Base-by-base conservation (phyloP, 2,797 vertebrate genomes). In the Perodicticus potto region DNA sequence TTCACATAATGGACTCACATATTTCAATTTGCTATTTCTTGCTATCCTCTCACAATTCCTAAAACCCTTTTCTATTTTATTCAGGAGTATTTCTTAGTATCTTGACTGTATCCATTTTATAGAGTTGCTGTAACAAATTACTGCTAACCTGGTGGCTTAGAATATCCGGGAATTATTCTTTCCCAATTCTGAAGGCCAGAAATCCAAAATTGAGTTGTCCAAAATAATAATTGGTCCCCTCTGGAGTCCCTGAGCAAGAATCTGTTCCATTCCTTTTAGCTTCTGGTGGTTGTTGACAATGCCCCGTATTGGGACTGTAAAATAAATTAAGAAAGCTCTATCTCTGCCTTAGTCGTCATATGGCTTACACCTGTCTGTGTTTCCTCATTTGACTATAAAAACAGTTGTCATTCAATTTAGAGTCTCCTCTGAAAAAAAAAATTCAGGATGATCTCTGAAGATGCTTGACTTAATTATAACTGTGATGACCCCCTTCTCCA, bases 1-100 rank as follows among this genome's bases (percentile, higher is more conserved):
- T 93, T 45, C 29, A 72, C 5, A 49, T 55, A 2, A 12, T 37
- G 40, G 14, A 13, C 27, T 76, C 65, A 55, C 10, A 81, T 87
- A 53, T n/a, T 59, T 86, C 88, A 88, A 76, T 29, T 11, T 70
- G 1, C 5, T 34, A 11, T 73, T 53, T 94, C 5, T 73, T 69
- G 43, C 25, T 3, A 43, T 53, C 25, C 9, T 2, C 17, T 67
- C 20, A 81, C 2, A 77, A 67, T 80, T 16, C 22, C 27, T 34
- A 32, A 61, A n/a, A 55, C 32, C 34, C 40, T 86, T 83, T 13
- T 22, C 5, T 81, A n/a, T 70, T 40, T 74, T 74, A 37, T 63
- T 93, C 32, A 77, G 10, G 13, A 43, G 1, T 34, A 59, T 7
- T 57, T 89, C 13, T 95, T 95, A 86, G 10, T 23, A 65, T 43